These are phyloP conservation scores for Zoanthus solanderi DNA, from an alignment of 92 coral and sea anemone species.

Conservation along the genomic window DNA sequence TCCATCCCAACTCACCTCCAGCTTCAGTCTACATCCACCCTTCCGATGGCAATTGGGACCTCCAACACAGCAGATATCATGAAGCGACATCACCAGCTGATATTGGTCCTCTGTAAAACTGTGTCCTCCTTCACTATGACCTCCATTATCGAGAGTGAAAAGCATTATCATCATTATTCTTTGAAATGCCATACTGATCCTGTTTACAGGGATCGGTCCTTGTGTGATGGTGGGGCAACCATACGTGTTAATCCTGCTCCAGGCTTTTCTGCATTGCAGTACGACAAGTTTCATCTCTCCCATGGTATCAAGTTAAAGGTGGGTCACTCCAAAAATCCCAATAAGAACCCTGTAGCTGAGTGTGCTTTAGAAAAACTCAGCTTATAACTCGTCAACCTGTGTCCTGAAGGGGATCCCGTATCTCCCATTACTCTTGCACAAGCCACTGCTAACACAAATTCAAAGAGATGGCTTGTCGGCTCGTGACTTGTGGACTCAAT, in stretches of 20 bases:
- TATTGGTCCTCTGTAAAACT: slow-evolving; percentile 23
- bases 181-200: slow-evolving; percentile 22
- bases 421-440: slow-evolving; percentile 23
- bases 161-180: slow-evolving; percentile 8
- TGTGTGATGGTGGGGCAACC: slow-evolving; percentile 32
- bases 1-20: not conserved
- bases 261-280: slow-evolving; percentile 33
- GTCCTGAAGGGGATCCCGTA: slow-evolving; percentile 13
- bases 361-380: slow-evolving; percentile 28
- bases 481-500: slow-evolving; percentile 56
- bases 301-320: slow-evolving; percentile 45
- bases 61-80: slow-evolving; percentile 16
- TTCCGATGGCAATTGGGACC: not conserved
- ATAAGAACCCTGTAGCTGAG: slow-evolving; percentile 49
- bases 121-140: slow-evolving; percentile 31
- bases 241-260: slow-evolving; percentile 33
- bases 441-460: slow-evolving; percentile 40
- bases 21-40: not conserved
- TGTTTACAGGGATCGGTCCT: slow-evolving; percentile 27
- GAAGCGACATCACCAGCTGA: slow-evolving; percentile 25
- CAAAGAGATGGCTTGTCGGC: slow-evolving; percentile 49
- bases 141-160: slow-evolving; percentile 24
- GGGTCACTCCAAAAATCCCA: slow-evolving; percentile 32
- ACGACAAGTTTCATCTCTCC: slow-evolving; percentile 14
- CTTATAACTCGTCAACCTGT: slow-evolving; percentile 9